phyloP scores from a whole-genome alignment of 2,113 vertebrate species.

The Equus przewalskii region DNA sequence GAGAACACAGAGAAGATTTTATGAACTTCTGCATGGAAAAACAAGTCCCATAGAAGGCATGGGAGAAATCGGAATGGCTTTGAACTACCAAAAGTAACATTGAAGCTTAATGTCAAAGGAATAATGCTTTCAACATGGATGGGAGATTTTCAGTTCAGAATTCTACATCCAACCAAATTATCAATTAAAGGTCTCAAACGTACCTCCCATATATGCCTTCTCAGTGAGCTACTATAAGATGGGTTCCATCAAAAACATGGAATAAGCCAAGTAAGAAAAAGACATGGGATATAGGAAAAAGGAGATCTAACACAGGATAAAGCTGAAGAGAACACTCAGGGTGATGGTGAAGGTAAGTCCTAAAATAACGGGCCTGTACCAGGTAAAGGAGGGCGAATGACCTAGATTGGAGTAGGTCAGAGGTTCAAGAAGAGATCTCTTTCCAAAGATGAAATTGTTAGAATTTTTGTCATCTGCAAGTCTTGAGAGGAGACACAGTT shows the following conservation, averaged over 20 bases:
- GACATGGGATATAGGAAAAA: not conserved
- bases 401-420: not conserved
- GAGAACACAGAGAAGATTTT: not conserved
- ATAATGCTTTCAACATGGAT: not conserved
- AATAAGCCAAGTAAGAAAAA: not conserved
- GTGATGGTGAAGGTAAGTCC: not conserved
- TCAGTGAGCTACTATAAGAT: not conserved
- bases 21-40: not conserved
- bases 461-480: not conserved
- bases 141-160: not conserved
- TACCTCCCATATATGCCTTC: not conserved
- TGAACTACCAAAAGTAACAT: not conserved
- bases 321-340: not conserved
- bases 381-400: not conserved
- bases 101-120: not conserved
- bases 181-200: not conserved
- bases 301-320: not conserved
- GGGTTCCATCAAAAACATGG: not conserved
- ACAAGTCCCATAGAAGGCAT: not conserved
- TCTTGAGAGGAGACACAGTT: not conserved
- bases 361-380: not conserved
- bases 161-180: not conserved
- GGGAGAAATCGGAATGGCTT: not conserved
- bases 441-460: not conserved
- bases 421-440: not conserved